Conservation (phyloP, 2,113 vertebrate genomes). For the Lycocorax pyrrhopterus region DNA sequence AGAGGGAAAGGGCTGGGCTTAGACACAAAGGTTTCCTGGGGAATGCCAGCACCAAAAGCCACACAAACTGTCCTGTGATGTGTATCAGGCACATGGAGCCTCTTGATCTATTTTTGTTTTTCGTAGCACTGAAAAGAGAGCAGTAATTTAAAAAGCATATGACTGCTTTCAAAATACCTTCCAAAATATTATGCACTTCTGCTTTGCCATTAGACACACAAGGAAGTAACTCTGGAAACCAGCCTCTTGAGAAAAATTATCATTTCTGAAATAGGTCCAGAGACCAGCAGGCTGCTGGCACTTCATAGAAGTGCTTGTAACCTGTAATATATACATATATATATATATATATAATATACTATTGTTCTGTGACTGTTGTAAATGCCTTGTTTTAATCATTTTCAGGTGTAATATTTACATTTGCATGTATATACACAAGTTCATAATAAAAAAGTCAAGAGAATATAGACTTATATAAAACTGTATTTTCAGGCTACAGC, state of each 20-base stretch:
- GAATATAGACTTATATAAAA: neutral
- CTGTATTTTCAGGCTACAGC: neutral
- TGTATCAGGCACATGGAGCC: neutral
- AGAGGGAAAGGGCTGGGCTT: neutral
- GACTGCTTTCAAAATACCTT: conserved; percentile 10
- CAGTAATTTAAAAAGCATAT: neutral
- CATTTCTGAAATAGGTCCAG: neutral
- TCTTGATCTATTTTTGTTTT: conserved; percentile 15
- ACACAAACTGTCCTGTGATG: neutral
- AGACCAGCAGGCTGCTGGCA: neutral
- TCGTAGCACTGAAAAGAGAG: neutral
- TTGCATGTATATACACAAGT: neutral
- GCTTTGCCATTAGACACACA: neutral
- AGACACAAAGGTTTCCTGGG: neutral
- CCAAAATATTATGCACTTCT: neutral
- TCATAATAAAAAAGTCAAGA: neutral
- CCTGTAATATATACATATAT: neutral
- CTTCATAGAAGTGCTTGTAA: neutral
- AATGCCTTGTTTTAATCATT: neutral
- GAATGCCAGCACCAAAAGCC: neutral
- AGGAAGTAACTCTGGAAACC: neutral
- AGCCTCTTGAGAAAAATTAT: neutral
- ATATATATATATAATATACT: neutral
- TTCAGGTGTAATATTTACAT: neutral
- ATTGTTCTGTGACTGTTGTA: neutral